Evolutionary conservation across 2,888 invertebrate species (phyloP).

Genomic region (Epinotia demarniana): DNA sequence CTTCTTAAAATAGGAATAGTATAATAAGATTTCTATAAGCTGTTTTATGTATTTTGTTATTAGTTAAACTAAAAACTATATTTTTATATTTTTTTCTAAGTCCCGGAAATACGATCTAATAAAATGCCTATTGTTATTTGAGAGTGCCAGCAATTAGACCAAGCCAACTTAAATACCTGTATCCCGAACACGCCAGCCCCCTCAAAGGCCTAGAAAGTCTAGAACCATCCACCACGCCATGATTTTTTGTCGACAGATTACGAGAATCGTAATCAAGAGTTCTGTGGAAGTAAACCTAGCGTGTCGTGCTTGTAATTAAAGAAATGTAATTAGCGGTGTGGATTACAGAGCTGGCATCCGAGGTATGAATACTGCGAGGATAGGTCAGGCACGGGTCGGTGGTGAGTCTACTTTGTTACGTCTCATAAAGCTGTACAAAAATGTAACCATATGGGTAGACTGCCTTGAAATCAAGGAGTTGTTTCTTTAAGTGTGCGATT

Average conservation of each 20-base stretch:
- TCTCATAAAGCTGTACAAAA: background rate
- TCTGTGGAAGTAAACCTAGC: slow-evolving; percentile 53
- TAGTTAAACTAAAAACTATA: background rate
- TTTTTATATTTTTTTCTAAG: background rate
- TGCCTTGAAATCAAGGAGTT: background rate
- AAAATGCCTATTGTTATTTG: background rate
- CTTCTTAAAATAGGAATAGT: too few species aligned
- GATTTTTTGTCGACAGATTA: slow-evolving; percentile 45
- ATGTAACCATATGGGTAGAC: background rate
- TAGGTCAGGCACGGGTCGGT: slow-evolving; percentile 29
- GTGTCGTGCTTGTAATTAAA: slow-evolving; percentile 62
- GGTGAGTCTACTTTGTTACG: background rate
- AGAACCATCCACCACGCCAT: slow-evolving; percentile 26
- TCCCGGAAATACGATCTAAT: background rate
- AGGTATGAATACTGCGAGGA: slow-evolving; percentile 19
- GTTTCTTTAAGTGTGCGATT: background rate
- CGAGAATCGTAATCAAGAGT: slow-evolving; percentile 55
- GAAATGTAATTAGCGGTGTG: slow-evolving; percentile 64
- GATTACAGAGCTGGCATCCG: slow-evolving; percentile 37
- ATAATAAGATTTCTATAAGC: too few species aligned
- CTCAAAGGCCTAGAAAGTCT: slow-evolving; percentile 8
- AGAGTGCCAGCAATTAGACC: background rate
- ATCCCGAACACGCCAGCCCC: background rate
- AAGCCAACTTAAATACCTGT: slow-evolving; percentile 1
- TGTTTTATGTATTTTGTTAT: background rate